These are phyloP conservation scores for Lasioglossum pauxillum DNA, from an alignment of 2,888 invertebrate species.

Conservation along the genomic window DNA sequence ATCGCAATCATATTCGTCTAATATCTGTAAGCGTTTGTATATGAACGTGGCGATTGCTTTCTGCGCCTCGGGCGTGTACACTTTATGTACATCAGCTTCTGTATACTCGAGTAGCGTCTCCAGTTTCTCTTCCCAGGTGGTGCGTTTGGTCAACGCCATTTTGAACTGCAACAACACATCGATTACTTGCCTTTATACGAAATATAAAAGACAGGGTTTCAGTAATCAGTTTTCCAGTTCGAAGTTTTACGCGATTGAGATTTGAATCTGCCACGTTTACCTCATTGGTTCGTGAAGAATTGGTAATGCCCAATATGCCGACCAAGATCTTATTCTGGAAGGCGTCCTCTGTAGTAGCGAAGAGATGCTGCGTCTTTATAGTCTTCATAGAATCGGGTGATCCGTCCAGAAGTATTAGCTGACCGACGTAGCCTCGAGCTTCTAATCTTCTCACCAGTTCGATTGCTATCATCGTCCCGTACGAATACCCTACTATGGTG, in stretches of 20 bases:
- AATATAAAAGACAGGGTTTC: not conserved
- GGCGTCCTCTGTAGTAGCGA: slow-evolving; percentile 84
- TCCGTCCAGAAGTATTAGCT: slow-evolving; percentile 92
- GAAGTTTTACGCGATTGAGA: too few relatives aligned
- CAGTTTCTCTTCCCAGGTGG: slow-evolving; percentile 87
- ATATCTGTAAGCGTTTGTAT: slow-evolving; percentile 16
- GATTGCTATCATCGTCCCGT: slow-evolving; percentile 91
- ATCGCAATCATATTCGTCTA: slow-evolving; percentile 81
- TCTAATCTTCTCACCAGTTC: slow-evolving; percentile 91
- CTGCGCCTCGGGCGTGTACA: not conserved
- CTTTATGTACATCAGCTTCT: not conserved
- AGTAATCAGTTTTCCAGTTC: not conserved
- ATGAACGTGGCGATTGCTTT: slow-evolving; percentile 40
- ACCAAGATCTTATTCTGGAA: slow-evolving; percentile 87
- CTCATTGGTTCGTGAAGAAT: slow-evolving; percentile 83
- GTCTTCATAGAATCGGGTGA: slow-evolving; percentile 89
- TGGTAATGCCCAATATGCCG: slow-evolving; percentile 86
- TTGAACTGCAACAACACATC: slow-evolving; percentile 64
- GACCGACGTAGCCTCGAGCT: slow-evolving; percentile 87
- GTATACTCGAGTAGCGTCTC: slow-evolving; percentile 82
- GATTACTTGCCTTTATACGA: not conserved
- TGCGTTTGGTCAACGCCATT: slow-evolving; percentile 85
- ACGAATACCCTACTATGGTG: slow-evolving; percentile 94
- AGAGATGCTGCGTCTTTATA: slow-evolving; percentile 85
- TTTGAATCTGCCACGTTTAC: slow-evolving; percentile 72